Evolutionary conservation across 92 coral and sea anemone genomes (phyloP), one percentile per base, ranked within the genome.

Genomic region (Porites evermanni): DNA sequence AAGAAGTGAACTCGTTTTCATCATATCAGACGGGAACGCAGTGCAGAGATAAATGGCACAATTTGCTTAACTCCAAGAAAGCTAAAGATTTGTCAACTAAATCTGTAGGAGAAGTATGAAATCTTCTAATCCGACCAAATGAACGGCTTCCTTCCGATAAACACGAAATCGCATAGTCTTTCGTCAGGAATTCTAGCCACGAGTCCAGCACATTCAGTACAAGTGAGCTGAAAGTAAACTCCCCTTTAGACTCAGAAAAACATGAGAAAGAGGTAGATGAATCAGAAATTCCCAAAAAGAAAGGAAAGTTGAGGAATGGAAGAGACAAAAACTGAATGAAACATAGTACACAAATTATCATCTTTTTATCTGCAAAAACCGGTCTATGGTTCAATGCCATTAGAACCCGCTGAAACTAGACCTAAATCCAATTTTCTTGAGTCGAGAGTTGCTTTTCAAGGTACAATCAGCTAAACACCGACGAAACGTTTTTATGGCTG

Each of bases 31-130:
- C n/a, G 19, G 69, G 69, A 64, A 64, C 7, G n/a, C n/a, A 29
- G 32, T 29, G 32, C 32, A 29, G 2, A 29, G 32, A 29, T 29
- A 29, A 29, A 29, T 29, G 32, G 32, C 1, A 29, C 32, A 29
- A 29, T 29, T 29, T 29, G 2, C 32, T 29, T 29, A 29, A 29
- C 32, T 29, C 32, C 32, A 64, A 64, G 69, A 64, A 64, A n/a
- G 69, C 8, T 64, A 64, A 64, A 64, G 69, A 64, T 64, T 64
- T 11, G 69, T 64, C 69, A 64, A 64, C 69, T 64, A 13, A 64
- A 64, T 0, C 16, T 64, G 69, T 8, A 1, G 23, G 69, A 16
- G 69, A 64, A 29, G 2, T 1, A 9, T 64, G n/a, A 64, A 64
- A 64, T 64, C n/a, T 64, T 64, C 11, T 16, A 64, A 64, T 3